Evolutionary conservation across 2,113 vertebrate genomes (phyloP).

Genomic region (Promerops cafer): DNA sequence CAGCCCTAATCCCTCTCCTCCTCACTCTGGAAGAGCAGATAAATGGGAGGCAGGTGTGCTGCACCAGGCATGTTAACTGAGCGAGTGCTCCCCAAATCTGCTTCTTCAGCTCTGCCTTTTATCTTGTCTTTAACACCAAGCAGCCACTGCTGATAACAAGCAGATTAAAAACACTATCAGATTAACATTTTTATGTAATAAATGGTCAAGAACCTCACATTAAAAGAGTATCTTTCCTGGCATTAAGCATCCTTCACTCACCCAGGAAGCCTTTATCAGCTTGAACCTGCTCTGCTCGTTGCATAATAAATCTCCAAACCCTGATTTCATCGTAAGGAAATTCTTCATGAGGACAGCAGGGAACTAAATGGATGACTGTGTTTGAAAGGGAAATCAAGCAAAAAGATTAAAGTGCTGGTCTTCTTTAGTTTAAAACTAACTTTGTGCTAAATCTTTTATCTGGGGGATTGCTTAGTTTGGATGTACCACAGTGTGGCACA

Average conservation of each 20-base stretch:
- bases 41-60: constrained; percentile 35
- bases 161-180: constrained; percentile 66
- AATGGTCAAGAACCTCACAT: constrained; percentile 62
- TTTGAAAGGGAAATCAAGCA: constrained; percentile 50
- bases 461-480: not conserved
- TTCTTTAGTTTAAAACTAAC: constrained; percentile 34
- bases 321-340: constrained; percentile 56
- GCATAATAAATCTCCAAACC: constrained; percentile 40
- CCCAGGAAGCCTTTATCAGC: constrained; percentile 67
- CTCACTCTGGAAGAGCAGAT: constrained; percentile 6
- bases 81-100: constrained; percentile 13
- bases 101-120: constrained; percentile 44
- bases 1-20: not conserved
- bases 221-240: constrained; percentile 61
- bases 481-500: not conserved
- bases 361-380: constrained; percentile 51
- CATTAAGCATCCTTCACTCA: constrained; percentile 64
- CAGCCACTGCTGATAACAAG: constrained; percentile 47
- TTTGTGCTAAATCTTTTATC: constrained; percentile 17
- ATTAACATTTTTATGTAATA: constrained; percentile 68
- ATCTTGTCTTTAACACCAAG: constrained; percentile 39
- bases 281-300: constrained; percentile 55
- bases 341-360: constrained; percentile 61
- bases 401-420: constrained; percentile 50
- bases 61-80: not conserved